Base-by-base conservation (phyloP, 2,797 vertebrate species). In the Microtus californicus region DNA sequence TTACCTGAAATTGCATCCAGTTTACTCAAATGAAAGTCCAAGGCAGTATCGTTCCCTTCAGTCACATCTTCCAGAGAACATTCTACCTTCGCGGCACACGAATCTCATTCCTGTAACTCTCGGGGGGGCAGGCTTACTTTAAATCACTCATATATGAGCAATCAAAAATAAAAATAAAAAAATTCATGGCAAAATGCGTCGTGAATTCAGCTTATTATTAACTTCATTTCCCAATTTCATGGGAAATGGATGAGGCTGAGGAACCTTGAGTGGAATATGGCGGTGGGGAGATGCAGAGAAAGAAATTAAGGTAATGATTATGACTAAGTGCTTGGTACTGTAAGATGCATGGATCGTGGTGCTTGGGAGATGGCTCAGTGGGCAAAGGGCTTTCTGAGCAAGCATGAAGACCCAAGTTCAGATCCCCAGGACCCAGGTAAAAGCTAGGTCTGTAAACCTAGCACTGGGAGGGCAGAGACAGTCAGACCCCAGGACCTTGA, bases 11-110 rank as follows among this genome's bases (percentile, higher is more conserved):
- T 94, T 54, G 61, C 0, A 34, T 34, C 29, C 81, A 73, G 54
- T 95, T 95, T 87, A 65, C 74, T 92, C 81, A 88, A 37, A 90
- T 74, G 89, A 25, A 59, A 93, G 51, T 79, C 82, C 82, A 77
- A 88, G 74, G 37, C 4, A 5, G 88, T 95, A 89, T 43, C 29
- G 81, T 89, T 78, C 56, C 90, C 92, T 92, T 77, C 7, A 40
- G 86, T 88, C 87, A 77, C 37, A 45, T 76, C 88, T 94, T 59
- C 59, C 88, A 77, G 92, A 97, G 82, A 80, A 54, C 29, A 43
- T 51, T 51, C 93, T 77, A 71, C 29, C 63, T 40, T 76, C 15
- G 6, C 54, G 40, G 74, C 43, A 17, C 6, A 45, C 10, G 10
- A 87, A 59, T 67, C 87, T 85, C 80, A 54, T 54, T 94, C 31